Conservation (phyloP, 2,888 invertebrate genomes). For the Notodonta dromedarius region DNA sequence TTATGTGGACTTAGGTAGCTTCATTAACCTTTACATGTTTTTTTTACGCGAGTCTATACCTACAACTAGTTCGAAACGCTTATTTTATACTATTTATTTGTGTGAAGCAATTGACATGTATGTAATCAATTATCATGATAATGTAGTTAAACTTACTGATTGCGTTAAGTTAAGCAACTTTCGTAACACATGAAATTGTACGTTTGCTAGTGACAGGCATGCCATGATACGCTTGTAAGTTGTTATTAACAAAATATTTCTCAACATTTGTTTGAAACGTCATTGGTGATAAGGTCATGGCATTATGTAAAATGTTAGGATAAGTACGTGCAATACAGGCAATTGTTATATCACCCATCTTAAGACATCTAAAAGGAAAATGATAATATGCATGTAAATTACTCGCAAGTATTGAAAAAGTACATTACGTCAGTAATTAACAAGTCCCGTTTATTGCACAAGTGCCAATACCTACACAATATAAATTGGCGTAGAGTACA, state of each 20-base stretch:
- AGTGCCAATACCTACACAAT: constrained; percentile 9
- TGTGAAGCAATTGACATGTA: not conserved
- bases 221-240: constrained; percentile 19
- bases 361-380: constrained; percentile 50
- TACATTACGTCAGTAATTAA: constrained; percentile 20
- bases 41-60: not conserved
- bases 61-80: no score
- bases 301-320: constrained; percentile 66
- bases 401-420: constrained; percentile 21
- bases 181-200: constrained; percentile 35
- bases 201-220: constrained; percentile 28
- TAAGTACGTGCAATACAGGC: constrained; percentile 63
- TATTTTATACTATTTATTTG: not conserved
- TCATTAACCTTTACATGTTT: constrained; percentile 26
- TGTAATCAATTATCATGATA: not conserved
- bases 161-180: constrained; percentile 26
- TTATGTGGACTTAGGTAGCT: constrained; percentile 21
- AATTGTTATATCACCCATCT: constrained; percentile 62
- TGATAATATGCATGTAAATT: constrained; percentile 23
- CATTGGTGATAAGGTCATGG: constrained; percentile 65
- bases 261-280: constrained; percentile 53
- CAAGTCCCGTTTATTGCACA: constrained; percentile 19
- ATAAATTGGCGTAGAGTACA: constrained; percentile 11
- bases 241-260: constrained; percentile 51
- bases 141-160: not conserved